Base-by-base conservation (phyloP, 2,888 invertebrate species). In the Eupithecia subfuscata region DNA sequence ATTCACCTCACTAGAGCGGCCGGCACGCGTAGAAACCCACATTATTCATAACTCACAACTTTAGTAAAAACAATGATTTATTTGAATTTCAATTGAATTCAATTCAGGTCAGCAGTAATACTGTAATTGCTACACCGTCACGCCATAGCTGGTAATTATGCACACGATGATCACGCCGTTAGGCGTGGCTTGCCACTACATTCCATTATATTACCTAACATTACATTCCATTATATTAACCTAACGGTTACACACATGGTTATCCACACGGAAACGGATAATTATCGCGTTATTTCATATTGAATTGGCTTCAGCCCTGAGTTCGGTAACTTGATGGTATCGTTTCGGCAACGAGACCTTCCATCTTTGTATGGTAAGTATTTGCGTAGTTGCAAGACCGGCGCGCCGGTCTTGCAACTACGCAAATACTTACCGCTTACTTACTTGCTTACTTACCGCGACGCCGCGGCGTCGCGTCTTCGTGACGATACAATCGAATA, bases 151-250 rank as follows among this genome's bases (percentile, higher is more conserved):
- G 12, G 52, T 74, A 56, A 74, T 65, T 70, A 64, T 65, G 40
- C 52, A 65, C n/a, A 56, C 70, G 37, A 74, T 70, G 22, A 74
- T 65, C 37, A 40, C n/a, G 52, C 8, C 52, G 65, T 70, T 52
- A 70, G 70, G 22, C 52, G 69, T 9, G 69, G 43, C 45, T 69
- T 37, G 52, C 71, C 65, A 64, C 71, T 71, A 71, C 65, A 45
- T 48, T 67, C 22, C 45, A 65, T 37, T 52, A 48, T 67, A 71
- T 34, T 4, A 34, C 64, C 30, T 30, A 34, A 64, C 34, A 63
- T 30, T 63, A 63, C 63, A 34, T 64, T 18, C 18, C 64, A 34
- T 16, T 34, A 34, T 34, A 30, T 64, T 64, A 34, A 7, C 30
- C 3, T 34, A 34, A 64, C 34, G 64, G 64, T 64, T 64, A 18